Evolutionary conservation across 2,113 vertebrate species (phyloP).

Genomic region (Hiodon alosoides): DNA sequence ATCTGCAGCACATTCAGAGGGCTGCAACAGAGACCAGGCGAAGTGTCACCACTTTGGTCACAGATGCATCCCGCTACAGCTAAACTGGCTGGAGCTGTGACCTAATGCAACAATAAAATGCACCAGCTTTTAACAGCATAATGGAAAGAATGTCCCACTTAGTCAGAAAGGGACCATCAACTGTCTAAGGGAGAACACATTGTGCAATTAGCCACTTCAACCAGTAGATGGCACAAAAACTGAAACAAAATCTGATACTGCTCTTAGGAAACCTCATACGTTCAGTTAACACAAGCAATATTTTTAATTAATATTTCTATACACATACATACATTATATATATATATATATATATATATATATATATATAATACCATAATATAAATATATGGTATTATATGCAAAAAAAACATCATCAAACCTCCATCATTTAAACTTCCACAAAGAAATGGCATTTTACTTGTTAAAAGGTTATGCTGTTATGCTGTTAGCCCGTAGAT

Average conservation of each 20-base stretch:
- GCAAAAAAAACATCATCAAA: no score
- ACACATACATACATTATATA: no score
- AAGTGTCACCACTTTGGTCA: background rate
- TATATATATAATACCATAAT: background rate
- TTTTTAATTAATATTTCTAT: no score
- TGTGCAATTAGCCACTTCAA: conserved; percentile 9
- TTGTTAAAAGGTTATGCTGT: background rate
- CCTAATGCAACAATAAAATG: background rate
- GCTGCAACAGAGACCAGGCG: conserved; percentile 54
- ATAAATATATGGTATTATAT: no score
- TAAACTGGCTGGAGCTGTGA: background rate
- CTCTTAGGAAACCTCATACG: no score
- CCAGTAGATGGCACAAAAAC: conserved; percentile 32
- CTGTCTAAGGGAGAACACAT: background rate
- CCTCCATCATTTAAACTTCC: background rate
- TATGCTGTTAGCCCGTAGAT: background rate
- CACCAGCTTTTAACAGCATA: background rate
- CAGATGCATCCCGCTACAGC: background rate
- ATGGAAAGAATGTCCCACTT: background rate
- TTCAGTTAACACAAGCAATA: no score
- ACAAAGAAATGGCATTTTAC: background rate
- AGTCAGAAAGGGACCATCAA: background rate
- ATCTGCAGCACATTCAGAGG: conserved; percentile 72
- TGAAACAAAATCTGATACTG: no score
- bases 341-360: no score